These are phyloP conservation scores for Florisuga fusca DNA, from an alignment of 2,797 vertebrate genomes.

Conservation along the genomic window DNA sequence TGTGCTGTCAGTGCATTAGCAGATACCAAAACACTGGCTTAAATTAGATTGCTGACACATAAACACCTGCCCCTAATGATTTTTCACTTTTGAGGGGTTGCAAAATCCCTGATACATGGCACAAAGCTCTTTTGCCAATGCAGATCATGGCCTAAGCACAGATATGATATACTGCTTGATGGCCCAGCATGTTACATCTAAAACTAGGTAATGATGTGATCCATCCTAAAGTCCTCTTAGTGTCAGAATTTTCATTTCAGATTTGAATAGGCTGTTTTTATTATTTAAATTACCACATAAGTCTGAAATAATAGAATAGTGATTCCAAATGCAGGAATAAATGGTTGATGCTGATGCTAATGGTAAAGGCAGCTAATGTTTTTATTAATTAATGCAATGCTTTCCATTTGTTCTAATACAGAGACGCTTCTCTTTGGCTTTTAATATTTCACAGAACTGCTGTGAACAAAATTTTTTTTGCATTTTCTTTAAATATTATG, in stretches of 20 bases:
- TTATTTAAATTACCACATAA: background rate
- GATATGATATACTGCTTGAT: background rate
- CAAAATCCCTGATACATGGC: background rate
- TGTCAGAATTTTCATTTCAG: background rate
- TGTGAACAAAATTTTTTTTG: background rate
- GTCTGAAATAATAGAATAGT: background rate
- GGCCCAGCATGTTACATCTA: background rate
- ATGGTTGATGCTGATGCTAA: background rate
- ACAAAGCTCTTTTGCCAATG: background rate
- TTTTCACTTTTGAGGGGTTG: background rate
- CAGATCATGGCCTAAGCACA: background rate
- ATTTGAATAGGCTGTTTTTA: background rate
- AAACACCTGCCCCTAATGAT: background rate
- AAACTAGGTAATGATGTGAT: background rate
- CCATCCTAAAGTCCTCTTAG: background rate
- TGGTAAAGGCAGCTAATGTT: background rate
- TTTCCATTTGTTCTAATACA: background rate
- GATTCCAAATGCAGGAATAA: background rate
- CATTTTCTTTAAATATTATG: background rate
- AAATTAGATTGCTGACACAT: background rate
- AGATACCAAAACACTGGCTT: background rate
- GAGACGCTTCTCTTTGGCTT: background rate
- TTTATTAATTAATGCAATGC: background rate
- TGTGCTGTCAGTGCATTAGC: background rate
- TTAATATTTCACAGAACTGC: background rate